Base-by-base conservation (phyloP, 2,797 vertebrate genomes). In the Potorous gilbertii region DNA sequence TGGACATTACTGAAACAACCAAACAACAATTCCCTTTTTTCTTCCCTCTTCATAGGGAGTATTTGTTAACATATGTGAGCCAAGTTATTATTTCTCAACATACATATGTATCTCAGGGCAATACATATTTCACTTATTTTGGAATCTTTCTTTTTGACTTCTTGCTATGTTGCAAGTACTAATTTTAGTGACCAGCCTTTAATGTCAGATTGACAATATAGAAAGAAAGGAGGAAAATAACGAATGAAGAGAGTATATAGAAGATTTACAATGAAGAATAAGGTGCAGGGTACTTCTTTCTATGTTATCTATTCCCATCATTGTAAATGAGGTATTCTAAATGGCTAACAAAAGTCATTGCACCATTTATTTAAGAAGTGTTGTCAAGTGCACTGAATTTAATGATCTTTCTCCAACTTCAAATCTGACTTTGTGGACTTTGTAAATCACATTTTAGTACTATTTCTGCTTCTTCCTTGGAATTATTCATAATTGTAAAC, bases 201-300 rank as follows among this genome's bases (percentile, higher is more conserved):
- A 96, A 92, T 24, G 31, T 12, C 55, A 55, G 16, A 52, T 66
- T 95, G 90, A 91, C 94, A 93, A 56, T 91, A n/a, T 40, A 14
- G 54, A 93, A 90, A 66, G 5, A 4, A 91, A 5, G 3, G 3
- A 94, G 90, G 50, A 52, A 81, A 40, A 3, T 91, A 95, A 6
- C 52, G 16, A 54, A 52, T 21, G 50, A 54, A 89, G 31, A 81
- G 81, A 92, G 62, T 50, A 90, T 56, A 0, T 21, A 59, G 52
- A 0, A 24, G 5, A 92, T 54, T 3, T 24, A 24, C 21, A 40
- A 46, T 18, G 66, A 81, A 81, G 66, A 81, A 81, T 40, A 81
- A 81, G n/a, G n/a, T 81, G n/a, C 6, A 10, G 6, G 6, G 6
- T 46, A 81, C 46, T 18, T 81, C 40, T 10, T 40, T 46, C n/a